Percentiles rank a stretch among this genome's conserved stretches.
Conservation (phyloP, 2,888 invertebrate genomes). For the Cheilosia variabilis region DNA sequence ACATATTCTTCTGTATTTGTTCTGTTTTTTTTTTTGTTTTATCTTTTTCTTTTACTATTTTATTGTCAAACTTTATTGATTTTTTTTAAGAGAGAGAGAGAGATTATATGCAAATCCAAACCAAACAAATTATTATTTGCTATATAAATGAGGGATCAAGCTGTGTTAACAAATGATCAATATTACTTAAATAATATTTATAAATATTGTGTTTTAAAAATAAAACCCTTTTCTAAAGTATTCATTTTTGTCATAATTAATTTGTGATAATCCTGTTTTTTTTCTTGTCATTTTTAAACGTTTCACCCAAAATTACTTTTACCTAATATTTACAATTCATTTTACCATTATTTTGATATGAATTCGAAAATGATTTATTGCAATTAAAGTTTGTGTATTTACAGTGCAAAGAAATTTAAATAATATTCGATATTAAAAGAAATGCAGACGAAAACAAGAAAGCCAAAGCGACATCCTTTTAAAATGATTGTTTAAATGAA, state of each 20-base stretch:
- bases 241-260: constrained; percentile 1
- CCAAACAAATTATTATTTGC: constrained; percentile 21
- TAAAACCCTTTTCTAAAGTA: constrained; percentile 13
- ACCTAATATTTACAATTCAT: constrained; percentile 70
- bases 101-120: constrained; percentile 48
- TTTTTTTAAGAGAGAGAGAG: constrained; percentile 55
- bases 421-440: constrained; percentile 18
- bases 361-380: constrained; percentile 46
- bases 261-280: constrained; percentile 37
- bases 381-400: constrained; percentile 65
- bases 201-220: constrained; percentile 12
- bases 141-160: constrained; percentile 20
- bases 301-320: constrained; percentile 42
- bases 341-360: constrained; percentile 66
- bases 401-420: constrained; percentile 58
- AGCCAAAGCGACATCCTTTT: constrained; percentile 73
- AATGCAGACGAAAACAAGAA: constrained; percentile 9
- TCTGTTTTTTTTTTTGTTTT: constrained; percentile 13
- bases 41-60: constrained; percentile 62
- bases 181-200: constrained; percentile 29
- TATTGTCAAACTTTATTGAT: constrained; percentile 75
- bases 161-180: constrained; percentile 27
- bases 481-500: constrained; percentile 24
- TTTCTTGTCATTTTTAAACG: constrained; percentile 26
- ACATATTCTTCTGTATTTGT: constrained; percentile 39